Evolutionary conservation across 2,797 vertebrate species (phyloP).

Genomic region (Lithobates sylvaticus): DNA sequence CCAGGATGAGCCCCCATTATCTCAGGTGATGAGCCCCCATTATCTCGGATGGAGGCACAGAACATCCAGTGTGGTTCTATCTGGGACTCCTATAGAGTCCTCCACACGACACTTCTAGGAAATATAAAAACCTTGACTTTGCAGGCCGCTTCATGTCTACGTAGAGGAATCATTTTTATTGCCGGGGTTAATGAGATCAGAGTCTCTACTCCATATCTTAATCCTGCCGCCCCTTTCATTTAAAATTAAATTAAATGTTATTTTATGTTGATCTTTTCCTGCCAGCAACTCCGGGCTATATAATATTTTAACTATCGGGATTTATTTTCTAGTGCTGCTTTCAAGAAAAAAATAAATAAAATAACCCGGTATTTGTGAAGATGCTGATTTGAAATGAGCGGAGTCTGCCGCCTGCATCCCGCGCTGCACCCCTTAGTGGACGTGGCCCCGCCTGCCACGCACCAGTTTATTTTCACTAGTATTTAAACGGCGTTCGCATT

Average conservation of each 20-base stretch:
- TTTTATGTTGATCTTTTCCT: conserved; percentile 45
- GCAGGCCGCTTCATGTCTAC: neutral
- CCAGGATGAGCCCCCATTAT: too few species aligned
- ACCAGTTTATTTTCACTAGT: conserved; percentile 19
- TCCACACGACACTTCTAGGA: conserved; percentile 34
- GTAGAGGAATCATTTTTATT: conserved; percentile 27
- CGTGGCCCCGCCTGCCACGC: conserved; percentile 33
- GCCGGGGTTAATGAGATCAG: conserved; percentile 58
- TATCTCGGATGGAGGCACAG: too few species aligned
- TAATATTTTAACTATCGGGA: conserved; percentile 28
- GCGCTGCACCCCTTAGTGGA: conserved; percentile 46
- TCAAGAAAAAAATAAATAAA: neutral
- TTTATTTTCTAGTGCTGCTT: conserved; percentile 42
- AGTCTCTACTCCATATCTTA: conserved; percentile 31
- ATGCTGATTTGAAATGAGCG: conserved; percentile 36
- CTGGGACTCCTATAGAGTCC: neutral
- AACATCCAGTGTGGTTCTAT: too few species aligned
- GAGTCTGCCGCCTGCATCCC: neutral
- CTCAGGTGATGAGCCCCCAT: too few species aligned
- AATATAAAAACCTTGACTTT: neutral
- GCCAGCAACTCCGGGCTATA: conserved; percentile 19
- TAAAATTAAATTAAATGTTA: conserved; percentile 51
- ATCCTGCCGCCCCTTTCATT: conserved; percentile 49
- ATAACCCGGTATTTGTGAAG: conserved; percentile 32
- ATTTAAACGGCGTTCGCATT: conserved; percentile 42